These are phyloP conservation scores for Latrodectus elegans DNA, from an alignment of 2,888 invertebrate species.

Conservation along the genomic window DNA sequence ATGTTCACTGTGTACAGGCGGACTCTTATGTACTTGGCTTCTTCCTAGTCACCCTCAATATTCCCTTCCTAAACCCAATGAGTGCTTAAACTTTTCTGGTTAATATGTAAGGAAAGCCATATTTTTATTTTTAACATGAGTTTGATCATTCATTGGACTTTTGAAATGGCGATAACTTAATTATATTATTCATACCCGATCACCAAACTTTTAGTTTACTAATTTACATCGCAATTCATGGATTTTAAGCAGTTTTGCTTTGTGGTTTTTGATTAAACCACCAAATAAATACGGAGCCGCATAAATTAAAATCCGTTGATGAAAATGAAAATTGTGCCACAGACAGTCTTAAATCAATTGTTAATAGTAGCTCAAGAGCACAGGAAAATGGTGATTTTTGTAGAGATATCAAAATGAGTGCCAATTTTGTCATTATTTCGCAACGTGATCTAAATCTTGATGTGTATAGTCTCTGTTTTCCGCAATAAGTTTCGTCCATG, in stretches of 20 bases:
- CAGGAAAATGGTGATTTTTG: slow-evolving; percentile 45
- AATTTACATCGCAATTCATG: too few relatives aligned
- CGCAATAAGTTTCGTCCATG: slow-evolving; percentile 61
- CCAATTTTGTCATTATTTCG: slow-evolving; percentile 68
- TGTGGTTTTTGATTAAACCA: too few relatives aligned
- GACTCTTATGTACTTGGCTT: slow-evolving; percentile 35
- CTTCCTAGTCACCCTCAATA: not conserved
- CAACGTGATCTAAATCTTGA: slow-evolving; percentile 63
- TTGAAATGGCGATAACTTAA: too few relatives aligned
- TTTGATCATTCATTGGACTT: too few relatives aligned
- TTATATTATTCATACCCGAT: too few relatives aligned
- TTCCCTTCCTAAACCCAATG: not conserved
- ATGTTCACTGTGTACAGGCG: slow-evolving; percentile 41
- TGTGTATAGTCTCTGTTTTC: slow-evolving; percentile 69
- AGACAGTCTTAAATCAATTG: slow-evolving; percentile 25
- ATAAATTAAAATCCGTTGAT: slow-evolving; percentile 19
- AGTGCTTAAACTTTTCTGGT: too few relatives aligned
- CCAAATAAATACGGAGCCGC: not conserved
- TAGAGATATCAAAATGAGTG: slow-evolving; percentile 68
- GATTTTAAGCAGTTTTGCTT: too few relatives aligned
- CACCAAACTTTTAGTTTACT: too few relatives aligned
- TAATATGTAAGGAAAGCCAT: too few relatives aligned
- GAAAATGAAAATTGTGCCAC: slow-evolving; percentile 35
- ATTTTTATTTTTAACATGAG: too few relatives aligned
- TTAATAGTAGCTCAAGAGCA: slow-evolving; percentile 40